These are phyloP conservation scores for Crenichthys baileyi DNA, from an alignment of 2,797 vertebrate species.

Conservation along the genomic window DNA sequence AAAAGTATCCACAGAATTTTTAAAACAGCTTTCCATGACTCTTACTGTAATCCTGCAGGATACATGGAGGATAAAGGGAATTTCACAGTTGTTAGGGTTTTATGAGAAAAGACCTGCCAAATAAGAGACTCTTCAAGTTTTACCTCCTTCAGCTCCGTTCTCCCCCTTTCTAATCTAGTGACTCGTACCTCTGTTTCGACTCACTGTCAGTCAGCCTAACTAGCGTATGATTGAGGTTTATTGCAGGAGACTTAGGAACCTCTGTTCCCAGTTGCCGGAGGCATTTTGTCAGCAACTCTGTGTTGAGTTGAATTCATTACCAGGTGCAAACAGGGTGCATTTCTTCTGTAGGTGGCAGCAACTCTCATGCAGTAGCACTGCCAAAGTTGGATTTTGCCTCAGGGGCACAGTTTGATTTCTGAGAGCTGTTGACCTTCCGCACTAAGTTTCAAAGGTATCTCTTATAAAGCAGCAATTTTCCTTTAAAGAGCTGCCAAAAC, in stretches of 20 bases:
- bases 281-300: constrained; percentile 57
- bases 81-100: constrained; percentile 48
- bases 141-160: constrained; percentile 57
- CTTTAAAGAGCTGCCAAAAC: constrained; percentile 23
- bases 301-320: constrained; percentile 72
- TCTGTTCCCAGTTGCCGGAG: constrained; percentile 68
- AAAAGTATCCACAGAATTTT: constrained; percentile 6
- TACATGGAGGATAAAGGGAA: constrained; percentile 22
- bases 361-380: constrained; percentile 52
- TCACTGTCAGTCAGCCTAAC: constrained; percentile 71
- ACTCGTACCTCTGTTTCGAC: constrained; percentile 64
- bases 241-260: constrained; percentile 70
- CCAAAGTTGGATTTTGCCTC: constrained; percentile 64
- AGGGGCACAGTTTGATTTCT: constrained; percentile 63
- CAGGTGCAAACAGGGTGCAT: constrained; percentile 37
- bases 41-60: constrained; percentile 39
- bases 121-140: constrained; percentile 59
- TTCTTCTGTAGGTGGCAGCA: constrained; percentile 76
- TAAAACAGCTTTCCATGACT: constrained; percentile 8
- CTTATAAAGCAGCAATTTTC: constrained; percentile 34
- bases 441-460: constrained; percentile 26
- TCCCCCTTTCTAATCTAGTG: constrained; percentile 50
- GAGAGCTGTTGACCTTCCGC: constrained; percentile 46
- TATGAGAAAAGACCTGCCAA: constrained; percentile 52
- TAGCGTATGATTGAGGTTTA: constrained; percentile 70